These are phyloP conservation scores for Pollenia angustigena DNA, from an alignment of 2,888 invertebrate species.

Conservation along the genomic window DNA sequence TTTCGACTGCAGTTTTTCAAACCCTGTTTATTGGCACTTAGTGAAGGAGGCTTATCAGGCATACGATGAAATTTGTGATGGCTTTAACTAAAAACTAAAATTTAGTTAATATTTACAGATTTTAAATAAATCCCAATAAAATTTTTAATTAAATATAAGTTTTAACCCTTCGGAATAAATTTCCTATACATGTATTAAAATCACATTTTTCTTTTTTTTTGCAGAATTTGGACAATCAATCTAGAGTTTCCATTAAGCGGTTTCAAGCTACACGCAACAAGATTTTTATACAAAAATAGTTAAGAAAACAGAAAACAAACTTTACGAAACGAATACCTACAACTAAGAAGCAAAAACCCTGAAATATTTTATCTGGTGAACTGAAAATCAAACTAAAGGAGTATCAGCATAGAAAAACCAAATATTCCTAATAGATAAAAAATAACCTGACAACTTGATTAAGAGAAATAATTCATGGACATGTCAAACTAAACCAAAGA, in stretches of 20 bases:
- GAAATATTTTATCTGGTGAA: not conserved
- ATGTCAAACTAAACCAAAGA: slow-evolving; percentile 21
- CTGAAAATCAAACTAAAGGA: not conserved
- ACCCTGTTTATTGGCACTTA: too few species aligned
- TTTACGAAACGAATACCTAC: not conserved
- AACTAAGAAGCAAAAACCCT: not conserved
- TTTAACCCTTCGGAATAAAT: not conserved
- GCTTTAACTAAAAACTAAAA: too few species aligned
- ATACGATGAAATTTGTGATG: too few species aligned
- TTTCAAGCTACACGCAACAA: slow-evolving; percentile 63
- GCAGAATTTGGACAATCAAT: slow-evolving; percentile 72
- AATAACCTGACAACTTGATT: slow-evolving; percentile 27
- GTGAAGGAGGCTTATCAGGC: too few species aligned
- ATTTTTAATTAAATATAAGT: too few species aligned
- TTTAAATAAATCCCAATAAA: too few species aligned
- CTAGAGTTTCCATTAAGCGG: slow-evolving; percentile 68
- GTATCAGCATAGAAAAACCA: slow-evolving; percentile 15
- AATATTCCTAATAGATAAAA: slow-evolving; percentile 12
- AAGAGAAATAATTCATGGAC: slow-evolving; percentile 21
- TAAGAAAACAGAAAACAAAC: slow-evolving; percentile 25
- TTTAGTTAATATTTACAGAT: too few species aligned
- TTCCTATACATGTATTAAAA: not conserved
- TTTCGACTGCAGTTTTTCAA: too few species aligned
- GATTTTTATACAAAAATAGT: slow-evolving; percentile 52
- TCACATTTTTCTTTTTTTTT: slow-evolving; percentile 41